Base-by-base conservation (phyloP, 2,797 vertebrate species). In the Clarias platycephalus region DNA sequence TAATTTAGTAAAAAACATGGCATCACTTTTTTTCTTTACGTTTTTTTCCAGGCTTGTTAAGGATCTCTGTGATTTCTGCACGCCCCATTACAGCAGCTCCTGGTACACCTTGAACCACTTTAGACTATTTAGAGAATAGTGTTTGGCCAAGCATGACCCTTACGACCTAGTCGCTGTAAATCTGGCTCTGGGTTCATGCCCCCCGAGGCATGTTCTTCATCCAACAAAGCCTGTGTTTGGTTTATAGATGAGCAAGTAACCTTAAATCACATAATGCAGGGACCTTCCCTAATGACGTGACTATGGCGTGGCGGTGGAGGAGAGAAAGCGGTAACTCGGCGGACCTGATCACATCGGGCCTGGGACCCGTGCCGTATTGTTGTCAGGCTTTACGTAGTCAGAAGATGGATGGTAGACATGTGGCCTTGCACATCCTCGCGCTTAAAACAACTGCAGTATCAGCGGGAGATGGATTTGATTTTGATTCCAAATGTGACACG, bases 71-170 rank as follows among this genome's bases (percentile, higher is more conserved):
- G 57, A 86, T 88, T 88, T 87, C 88, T 90, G 90, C 84, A 85
- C 81, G 84, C 87, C 87, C 68, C 87, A 89, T 88, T 89, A 74
- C n/a, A 13, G 67, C 44, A 88, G 88, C 83, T 86, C 85, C 79
- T 75, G 87, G 84, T 91, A 74, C 93, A 93, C 91, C 91, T 93
- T 91, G 90, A 90, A 88, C 88, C 89, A 83, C 92, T 94, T 87
- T 85, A 91, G 90, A 83, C 89, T 91, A 89, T 94, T 90, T 93
- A 91, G 93, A 92, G 93, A 91, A 89, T 86, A 76, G 79, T 92
- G 93, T 94, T 94, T 94, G 90, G 89, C 83, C 89, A 93, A 91
- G 90, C 82, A 44, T 92, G 93, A 95, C 93, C 94, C 91, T 24
- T 87, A 84, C 88, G 91, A 94, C 93, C 93, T 89, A 74, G 85